Percentiles rank a stretch among this genome's conserved stretches.
Conservation (phyloP, 2,888 invertebrate species). For the Lamproptera curius region DNA sequence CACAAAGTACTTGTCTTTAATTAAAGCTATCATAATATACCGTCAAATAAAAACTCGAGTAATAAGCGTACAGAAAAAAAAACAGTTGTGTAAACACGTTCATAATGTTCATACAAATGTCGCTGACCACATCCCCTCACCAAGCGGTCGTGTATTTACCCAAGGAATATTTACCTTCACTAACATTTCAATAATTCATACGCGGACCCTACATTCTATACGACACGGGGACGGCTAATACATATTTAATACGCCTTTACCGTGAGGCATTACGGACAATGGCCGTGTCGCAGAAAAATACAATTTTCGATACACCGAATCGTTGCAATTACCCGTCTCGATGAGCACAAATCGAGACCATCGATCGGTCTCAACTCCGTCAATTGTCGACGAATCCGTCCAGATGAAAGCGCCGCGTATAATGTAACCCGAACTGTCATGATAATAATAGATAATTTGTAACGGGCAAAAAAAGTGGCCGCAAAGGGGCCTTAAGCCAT, state of each 20-base stretch:
- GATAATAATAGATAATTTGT: slow-evolving; percentile 74
- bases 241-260: slow-evolving; percentile 53
- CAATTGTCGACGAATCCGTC: slow-evolving; percentile 33
- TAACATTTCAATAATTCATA: slow-evolving; percentile 43
- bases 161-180: slow-evolving; percentile 18
- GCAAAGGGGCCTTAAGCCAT: slow-evolving; percentile 73
- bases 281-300: slow-evolving; percentile 43
- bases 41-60: too few relatives aligned
- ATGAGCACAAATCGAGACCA: slow-evolving; percentile 62
- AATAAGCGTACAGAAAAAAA: too few relatives aligned
- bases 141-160: slow-evolving; percentile 12
- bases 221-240: slow-evolving; percentile 40
- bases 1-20: too few relatives aligned
- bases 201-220: slow-evolving; percentile 36
- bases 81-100: too few relatives aligned
- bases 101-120: slow-evolving; percentile 17
- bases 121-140: slow-evolving; percentile 13
- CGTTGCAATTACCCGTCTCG: slow-evolving; percentile 61
- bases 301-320: slow-evolving; percentile 42
- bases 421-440: slow-evolving; percentile 63
- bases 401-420: slow-evolving; percentile 39
- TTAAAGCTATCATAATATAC: not conserved
- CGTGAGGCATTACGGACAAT: slow-evolving; percentile 47
- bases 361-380: slow-evolving; percentile 47
- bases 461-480: slow-evolving; percentile 65